Evolutionary conservation across 2,113 vertebrate genomes (phyloP), one percentile per base, ranked within the genome.

Genomic region (Limanda limanda): DNA sequence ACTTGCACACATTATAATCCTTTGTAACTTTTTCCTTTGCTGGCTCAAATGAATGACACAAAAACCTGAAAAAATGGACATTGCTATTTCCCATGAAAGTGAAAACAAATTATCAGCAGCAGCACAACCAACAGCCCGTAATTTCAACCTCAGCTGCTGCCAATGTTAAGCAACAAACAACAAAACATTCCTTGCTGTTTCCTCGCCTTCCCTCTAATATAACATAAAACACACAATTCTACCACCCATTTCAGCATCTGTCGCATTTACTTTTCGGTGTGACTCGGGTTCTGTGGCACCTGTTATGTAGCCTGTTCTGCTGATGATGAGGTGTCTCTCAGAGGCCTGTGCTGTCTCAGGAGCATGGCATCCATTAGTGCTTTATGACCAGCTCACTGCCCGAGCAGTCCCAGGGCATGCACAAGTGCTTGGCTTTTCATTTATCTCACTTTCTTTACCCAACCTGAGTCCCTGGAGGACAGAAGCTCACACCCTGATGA

Each of bases 371-470:
- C 87, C 85, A 91, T 86, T 88, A 86, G 80, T 64, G 66, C 76
- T 88, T 90, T 83, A 82, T 85, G 82, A 76, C 78, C 82, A 73
- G 61, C 51, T 85, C 69, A 74, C 79, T 86, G 79, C 78, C 76
- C 82, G 79, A 82, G 81, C 68, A 37, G 73, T 80, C 76, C 68
- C 86, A 69, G 58, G 6, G 65, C 74, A 76, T 64, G 79, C 69
- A 71, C 72, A 89, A 91, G 62, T 81, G 76, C 81, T 90, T 80
- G 81, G 62, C 75, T 88, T 89, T 91, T 88, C 86, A 89, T 91
- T 92, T 91, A 82, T 68, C 74, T 51, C 56, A 45, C 74, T 74
- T 68, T 65, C 54, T 48, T 15, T 83, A 68, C 35, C 86, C 56
- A 69, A 57, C 80, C 31, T 8, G 20, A 72, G 63, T 72, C 78